These are phyloP conservation scores for Amblyraja radiata DNA, from an alignment of 2,797 vertebrate species.

Conservation along the genomic window DNA sequence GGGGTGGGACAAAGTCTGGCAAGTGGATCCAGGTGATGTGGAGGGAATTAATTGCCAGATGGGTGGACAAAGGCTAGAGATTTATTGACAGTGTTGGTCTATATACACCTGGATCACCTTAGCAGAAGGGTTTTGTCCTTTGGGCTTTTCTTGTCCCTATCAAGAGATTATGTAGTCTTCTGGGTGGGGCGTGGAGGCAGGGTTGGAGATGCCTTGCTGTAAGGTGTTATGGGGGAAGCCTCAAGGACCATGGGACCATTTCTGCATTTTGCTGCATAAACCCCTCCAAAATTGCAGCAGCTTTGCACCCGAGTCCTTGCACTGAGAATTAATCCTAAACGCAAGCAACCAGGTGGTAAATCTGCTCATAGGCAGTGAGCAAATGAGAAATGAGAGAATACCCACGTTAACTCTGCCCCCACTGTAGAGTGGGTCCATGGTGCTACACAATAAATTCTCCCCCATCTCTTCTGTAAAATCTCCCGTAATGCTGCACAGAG, in stretches of 20 bases:
- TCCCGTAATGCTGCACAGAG: background rate
- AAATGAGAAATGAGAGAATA: background rate
- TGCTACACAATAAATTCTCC: background rate
- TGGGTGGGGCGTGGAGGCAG: background rate
- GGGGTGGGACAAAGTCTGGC: too few relatives aligned
- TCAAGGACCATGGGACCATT: background rate
- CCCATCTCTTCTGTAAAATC: background rate
- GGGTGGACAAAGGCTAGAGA: too few relatives aligned
- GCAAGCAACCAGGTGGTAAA: background rate
- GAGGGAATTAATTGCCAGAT: too few relatives aligned
- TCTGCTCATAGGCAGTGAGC: background rate
- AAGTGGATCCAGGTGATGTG: too few relatives aligned
- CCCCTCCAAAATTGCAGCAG: background rate
- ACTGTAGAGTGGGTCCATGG: background rate
- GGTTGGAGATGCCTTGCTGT: background rate
- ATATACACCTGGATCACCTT: background rate
- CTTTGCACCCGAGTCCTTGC: background rate
- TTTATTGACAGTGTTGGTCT: background rate
- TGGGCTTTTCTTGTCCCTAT: background rate
- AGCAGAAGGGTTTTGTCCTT: too few relatives aligned
- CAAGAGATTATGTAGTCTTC: background rate
- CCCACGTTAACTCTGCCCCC: background rate
- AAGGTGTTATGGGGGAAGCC: background rate
- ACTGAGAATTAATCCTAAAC: background rate
- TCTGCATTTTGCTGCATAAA: background rate